Conservation (phyloP, 2,888 invertebrate genomes). For the Cremastinae sp. region DNA sequence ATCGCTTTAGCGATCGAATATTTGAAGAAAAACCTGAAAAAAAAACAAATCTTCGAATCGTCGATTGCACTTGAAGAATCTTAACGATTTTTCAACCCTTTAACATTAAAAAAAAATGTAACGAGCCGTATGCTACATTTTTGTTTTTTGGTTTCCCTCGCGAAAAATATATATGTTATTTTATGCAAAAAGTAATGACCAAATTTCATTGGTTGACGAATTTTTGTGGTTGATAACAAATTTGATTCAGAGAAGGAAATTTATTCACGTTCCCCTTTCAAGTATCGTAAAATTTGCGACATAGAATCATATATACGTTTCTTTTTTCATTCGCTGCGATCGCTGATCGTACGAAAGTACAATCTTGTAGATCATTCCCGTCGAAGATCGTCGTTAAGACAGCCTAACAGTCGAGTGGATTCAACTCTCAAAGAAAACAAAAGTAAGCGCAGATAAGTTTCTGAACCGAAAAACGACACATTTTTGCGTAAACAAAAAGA, state of each 20-base stretch:
- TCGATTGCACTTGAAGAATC: slow-evolving; percentile 14
- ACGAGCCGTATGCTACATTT: slow-evolving; percentile 5
- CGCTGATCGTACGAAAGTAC: slow-evolving; percentile 1
- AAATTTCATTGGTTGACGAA: slow-evolving; percentile 2
- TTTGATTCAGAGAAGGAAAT: slow-evolving; percentile 5
- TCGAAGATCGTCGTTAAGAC: not conserved
- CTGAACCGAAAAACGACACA: slow-evolving; percentile 2
- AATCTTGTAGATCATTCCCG: slow-evolving; percentile 1
- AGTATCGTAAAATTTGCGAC: slow-evolving; percentile 14
- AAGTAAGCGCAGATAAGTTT: slow-evolving; percentile 11
- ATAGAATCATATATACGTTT: slow-evolving; percentile 9
- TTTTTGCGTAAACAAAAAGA: slow-evolving; percentile 15
- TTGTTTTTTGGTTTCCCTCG: slow-evolving; percentile 10
- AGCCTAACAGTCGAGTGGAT: not conserved
- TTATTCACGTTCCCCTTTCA: not conserved
- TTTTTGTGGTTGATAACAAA: slow-evolving; percentile 3
- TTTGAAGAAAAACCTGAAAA: slow-evolving; percentile 2
- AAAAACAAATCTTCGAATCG: slow-evolving; percentile 16
- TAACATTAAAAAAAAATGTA: slow-evolving; percentile 12
- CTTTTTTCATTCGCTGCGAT: not conserved
- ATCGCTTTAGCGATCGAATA: slow-evolving; percentile 10
- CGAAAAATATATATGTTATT: slow-evolving; percentile 7
- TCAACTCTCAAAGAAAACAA: not conserved
- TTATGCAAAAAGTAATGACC: not conserved
- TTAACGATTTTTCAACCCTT: slow-evolving; percentile 2